These are phyloP conservation scores for Leucophenga varia DNA, from an alignment of 1,140 invertebrate genomes.

Conservation along the genomic window DNA sequence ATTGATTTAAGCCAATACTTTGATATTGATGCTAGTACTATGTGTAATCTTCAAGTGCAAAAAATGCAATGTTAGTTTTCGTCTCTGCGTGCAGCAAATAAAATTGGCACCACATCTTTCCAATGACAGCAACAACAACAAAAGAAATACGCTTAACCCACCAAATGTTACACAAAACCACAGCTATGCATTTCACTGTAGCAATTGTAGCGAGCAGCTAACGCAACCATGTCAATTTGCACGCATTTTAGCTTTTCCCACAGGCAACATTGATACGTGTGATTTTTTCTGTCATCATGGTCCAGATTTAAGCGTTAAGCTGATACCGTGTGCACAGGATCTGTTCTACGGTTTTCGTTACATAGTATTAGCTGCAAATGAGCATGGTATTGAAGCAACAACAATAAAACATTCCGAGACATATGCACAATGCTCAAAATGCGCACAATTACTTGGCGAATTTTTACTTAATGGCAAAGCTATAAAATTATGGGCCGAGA, in stretches of 20 bases:
- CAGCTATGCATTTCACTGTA: not conserved
- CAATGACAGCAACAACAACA: too few species aligned
- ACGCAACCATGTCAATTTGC: not conserved
- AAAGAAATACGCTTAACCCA: too few species aligned
- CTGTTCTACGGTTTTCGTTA: too few species aligned
- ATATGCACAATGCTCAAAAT: too few species aligned
- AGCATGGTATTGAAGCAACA: too few species aligned
- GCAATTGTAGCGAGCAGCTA: conserved; percentile 5
- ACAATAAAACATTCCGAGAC: too few species aligned
- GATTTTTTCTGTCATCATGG: conserved; percentile 21
- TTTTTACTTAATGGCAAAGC: too few species aligned
- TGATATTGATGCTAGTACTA: conserved; percentile 6
- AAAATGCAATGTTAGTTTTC: conserved; percentile 15
- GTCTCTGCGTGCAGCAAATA: conserved; percentile 8
- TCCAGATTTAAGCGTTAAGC: conserved; percentile 8
- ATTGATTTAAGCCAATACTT: conserved; percentile 7
- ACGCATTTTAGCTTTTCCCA: conserved; percentile 15
- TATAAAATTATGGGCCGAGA: too few species aligned
- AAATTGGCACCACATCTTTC: too few species aligned
- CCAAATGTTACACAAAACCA: not conserved
- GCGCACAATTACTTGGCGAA: too few species aligned
- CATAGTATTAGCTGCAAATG: too few species aligned
- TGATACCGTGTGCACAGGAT: too few species aligned
- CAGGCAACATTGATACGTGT: conserved; percentile 12
- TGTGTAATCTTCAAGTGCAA: conserved; percentile 17